Conservation (phyloP, 92 coral and sea anemone species). For the Porites evermanni region DNA sequence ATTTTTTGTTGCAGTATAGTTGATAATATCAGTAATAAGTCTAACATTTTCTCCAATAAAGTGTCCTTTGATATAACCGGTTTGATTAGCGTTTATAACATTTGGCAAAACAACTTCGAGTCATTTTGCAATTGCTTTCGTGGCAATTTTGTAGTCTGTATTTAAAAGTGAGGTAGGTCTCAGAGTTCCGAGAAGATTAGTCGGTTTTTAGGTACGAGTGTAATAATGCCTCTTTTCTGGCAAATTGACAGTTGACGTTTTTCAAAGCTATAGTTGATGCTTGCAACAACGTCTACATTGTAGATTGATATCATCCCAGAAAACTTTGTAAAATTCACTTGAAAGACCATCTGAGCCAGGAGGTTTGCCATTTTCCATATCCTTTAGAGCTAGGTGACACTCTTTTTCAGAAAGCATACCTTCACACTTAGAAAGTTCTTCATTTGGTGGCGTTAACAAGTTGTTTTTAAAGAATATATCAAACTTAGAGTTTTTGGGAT, state of each 20-base stretch:
- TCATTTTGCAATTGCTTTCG: constrained; percentile 42
- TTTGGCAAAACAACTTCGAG: constrained; percentile 12
- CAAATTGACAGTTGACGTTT: constrained; percentile 40
- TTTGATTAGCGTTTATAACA: constrained; percentile 37
- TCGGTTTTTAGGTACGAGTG: constrained; percentile 28
- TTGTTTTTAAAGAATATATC: too few relatives aligned
- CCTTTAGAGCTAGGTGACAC: constrained; percentile 13
- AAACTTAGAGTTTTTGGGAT: too few relatives aligned
- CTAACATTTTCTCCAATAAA: constrained; percentile 51
- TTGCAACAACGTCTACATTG: not conserved
- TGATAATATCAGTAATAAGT: constrained; percentile 47
- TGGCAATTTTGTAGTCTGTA: constrained; percentile 40
- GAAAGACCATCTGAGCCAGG: constrained; percentile 51
- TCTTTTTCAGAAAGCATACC: constrained; percentile 25
- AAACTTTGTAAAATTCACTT: constrained; percentile 21
- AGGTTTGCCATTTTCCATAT: constrained; percentile 12
- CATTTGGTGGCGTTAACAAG: too few relatives aligned
- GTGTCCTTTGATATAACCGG: constrained; percentile 46
- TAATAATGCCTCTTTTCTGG: constrained; percentile 38
- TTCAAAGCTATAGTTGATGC: constrained; percentile 38
- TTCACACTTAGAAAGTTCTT: constrained; percentile 4
- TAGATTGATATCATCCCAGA: constrained; percentile 8
- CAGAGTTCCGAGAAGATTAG: constrained; percentile 14
- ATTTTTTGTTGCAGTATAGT: constrained; percentile 25
- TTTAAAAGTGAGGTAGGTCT: not conserved